Conservation (phyloP, 2,113 vertebrate species). For the Jaculus jaculus region DNA sequence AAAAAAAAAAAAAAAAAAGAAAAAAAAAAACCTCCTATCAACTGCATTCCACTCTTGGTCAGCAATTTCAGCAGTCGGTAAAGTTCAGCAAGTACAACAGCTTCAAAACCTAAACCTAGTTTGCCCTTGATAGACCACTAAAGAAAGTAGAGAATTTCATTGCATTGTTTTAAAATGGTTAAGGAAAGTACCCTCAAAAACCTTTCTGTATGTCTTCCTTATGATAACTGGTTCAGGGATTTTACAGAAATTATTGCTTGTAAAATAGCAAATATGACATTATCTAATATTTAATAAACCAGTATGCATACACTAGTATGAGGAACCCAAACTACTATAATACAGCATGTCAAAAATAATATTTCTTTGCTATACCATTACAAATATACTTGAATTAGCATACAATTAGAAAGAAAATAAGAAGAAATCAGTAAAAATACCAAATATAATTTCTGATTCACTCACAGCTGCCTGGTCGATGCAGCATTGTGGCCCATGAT, state of each 20-base stretch:
- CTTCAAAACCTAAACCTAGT: conserved; percentile 29
- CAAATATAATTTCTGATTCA: not conserved
- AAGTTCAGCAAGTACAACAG: not conserved
- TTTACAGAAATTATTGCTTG: not conserved
- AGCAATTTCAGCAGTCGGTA: too few species aligned
- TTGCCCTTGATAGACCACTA: not conserved
- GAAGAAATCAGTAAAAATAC: not conserved
- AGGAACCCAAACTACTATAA: not conserved
- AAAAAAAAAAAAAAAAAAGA: too few species aligned
- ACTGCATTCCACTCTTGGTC: too few species aligned
- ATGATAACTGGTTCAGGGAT: not conserved
- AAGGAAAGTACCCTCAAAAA: not conserved
- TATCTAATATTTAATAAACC: not conserved
- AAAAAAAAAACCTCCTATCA: too few species aligned
- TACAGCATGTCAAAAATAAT: not conserved
- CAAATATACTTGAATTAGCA: not conserved
- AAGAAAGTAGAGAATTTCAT: not conserved
- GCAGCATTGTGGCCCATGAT: rapidly evolving
- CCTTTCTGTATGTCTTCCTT: not conserved
- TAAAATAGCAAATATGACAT: not conserved
- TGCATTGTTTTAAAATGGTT: not conserved
- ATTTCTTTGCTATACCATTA: not conserved
- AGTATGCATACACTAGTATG: not conserved
- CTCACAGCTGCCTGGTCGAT: not conserved
- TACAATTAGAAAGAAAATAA: not conserved